Conservation (phyloP, 2,888 invertebrate genomes). For the Mechanitis mazaeus region DNA sequence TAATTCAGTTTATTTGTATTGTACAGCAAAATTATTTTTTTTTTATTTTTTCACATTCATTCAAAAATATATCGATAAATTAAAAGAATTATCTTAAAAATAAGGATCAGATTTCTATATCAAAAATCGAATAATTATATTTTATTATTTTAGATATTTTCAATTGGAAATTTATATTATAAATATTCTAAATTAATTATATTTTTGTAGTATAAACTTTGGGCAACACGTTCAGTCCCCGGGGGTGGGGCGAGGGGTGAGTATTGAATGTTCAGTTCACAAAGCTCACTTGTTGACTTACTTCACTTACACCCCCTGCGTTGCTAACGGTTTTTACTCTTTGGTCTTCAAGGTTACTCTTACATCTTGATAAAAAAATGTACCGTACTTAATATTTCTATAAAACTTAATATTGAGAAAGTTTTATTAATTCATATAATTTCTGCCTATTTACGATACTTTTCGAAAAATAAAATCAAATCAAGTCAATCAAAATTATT, state of each 20-base stretch:
- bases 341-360: too few species aligned
- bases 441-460: too few species aligned
- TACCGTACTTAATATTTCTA: too few species aligned
- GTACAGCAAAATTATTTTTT: neutral
- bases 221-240: neutral
- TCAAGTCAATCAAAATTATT: neutral
- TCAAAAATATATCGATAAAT: too few species aligned
- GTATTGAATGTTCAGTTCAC: constrained; percentile 37
- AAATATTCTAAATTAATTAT: neutral
- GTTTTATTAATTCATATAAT: too few species aligned
- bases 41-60: neutral
- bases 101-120: too few species aligned
- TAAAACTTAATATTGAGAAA: too few species aligned
- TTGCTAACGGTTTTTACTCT: neutral
- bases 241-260: constrained; percentile 40
- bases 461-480: neutral
- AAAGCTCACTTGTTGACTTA: constrained; percentile 26
- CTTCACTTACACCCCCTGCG: neutral
- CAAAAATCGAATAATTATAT: too few species aligned
- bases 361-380: too few species aligned
- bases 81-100: too few species aligned
- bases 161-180: too few species aligned
- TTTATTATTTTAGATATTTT: too few species aligned
- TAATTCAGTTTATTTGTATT: neutral
- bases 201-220: constrained; percentile 9